Evolutionary conservation across 1,140 invertebrate species (phyloP), one percentile per base, ranked within the genome.

Genomic region (Oppia nitens): DNA sequence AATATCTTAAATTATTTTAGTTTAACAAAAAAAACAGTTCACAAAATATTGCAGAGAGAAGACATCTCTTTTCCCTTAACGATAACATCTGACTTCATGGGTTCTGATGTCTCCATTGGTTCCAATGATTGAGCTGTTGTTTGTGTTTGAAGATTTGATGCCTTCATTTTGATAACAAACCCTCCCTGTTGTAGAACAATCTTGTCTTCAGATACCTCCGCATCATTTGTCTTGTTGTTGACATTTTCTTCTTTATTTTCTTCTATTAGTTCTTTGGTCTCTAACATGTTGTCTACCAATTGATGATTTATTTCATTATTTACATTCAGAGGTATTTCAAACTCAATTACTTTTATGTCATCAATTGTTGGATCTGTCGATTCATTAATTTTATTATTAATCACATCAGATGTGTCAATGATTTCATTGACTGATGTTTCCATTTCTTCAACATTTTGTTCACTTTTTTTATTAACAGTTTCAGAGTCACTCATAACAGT

Each of bases 141-240:
- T 24, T 51, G 49, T 24, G 20, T 2, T 51, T 51, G 49, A 23
- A 51, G 49, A 51, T 51, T 21, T 21, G 55, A 52, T 17, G 28
- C 45, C 47, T 57, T 59, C 48, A 62, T 48, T 53, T 58, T 62
- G 20, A 60, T 21, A 12, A 55, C 54, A 47, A 59, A 59, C 4
- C 53, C 57, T 53, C 50, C 56, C n/a, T 28, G 53, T 55, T 60
- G 2, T 32, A 53, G 32, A 54, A 29, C 6, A 55, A 29, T 28
- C n/a, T 47, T 55, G 26, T 3, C 21, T 14, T 55, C 29, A 23
- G 2, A n/a, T 21, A 20, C 53, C 27, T 11, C 56, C 12, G 47
- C 21, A 2, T 9, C 21, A 17, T 25, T 50, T 24, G 4, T 28
- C n/a, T 40, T n/a, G 9, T 21, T 23, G 20, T 49, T 26, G 14